Conservation (phyloP, 1,140 invertebrate species). For the Fopius arisanus region DNA sequence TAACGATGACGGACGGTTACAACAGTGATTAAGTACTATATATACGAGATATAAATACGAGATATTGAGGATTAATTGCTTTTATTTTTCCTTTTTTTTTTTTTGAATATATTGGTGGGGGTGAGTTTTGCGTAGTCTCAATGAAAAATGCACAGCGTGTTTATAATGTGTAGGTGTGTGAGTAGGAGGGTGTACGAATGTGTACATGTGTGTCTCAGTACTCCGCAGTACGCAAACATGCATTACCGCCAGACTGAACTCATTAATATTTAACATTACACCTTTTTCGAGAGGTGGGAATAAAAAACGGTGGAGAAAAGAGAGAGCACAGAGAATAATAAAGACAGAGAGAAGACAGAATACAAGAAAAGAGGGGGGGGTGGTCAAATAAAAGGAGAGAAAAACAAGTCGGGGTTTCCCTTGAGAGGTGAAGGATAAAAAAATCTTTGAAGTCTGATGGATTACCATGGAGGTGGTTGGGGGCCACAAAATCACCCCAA, state of each 20-base stretch:
- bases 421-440: background rate
- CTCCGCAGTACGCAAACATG: slow-evolving; percentile 13
- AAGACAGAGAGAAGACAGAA: too few species aligned
- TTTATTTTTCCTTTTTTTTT: too few species aligned
- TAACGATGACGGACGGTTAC: background rate
- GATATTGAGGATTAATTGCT: too few species aligned
- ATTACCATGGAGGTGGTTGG: slow-evolving; percentile 56
- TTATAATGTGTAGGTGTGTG: background rate
- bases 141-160: slow-evolving; percentile 2
- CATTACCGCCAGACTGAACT: slow-evolving; percentile 14
- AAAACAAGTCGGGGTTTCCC: background rate
- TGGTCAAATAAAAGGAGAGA: slow-evolving; percentile 3
- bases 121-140: background rate
- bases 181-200: background rate
- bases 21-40: background rate
- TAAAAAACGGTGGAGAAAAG: background rate
- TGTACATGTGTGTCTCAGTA: background rate
- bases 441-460: slow-evolving; percentile 43
- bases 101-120: background rate
- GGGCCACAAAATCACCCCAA: slow-evolving; percentile 50
- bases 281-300: background rate
- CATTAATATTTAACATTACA: slow-evolving; percentile 14
- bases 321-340: background rate
- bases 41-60: background rate
- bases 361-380: too few species aligned